Evolutionary conservation across 2,113 vertebrate species (phyloP), one percentile per base, ranked within the genome.

Genomic region (Caranx ignobilis): DNA sequence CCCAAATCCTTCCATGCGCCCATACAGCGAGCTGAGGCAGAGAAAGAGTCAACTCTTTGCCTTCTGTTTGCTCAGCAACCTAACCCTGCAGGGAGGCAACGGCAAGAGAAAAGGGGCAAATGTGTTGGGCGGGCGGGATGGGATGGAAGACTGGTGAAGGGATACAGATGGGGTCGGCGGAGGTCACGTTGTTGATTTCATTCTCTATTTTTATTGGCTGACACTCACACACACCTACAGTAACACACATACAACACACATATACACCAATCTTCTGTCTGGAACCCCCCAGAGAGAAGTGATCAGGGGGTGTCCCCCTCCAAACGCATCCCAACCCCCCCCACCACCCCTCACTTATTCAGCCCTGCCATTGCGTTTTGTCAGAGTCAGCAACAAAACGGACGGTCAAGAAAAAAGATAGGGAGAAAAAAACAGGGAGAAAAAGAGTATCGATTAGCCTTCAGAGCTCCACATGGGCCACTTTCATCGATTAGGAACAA

Each of bases 341-440:
- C 32, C 43, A n/a, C 71, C 76, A 67, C 48, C 70, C 43, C 61
- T 63, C 26, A 69, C 78, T 85, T 87, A 87, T 87, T 92, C 79
- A 63, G 68, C 82, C 74, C 84, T 79, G 73, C 57, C 73, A 75
- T 86, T 79, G 89, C 83, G 41, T 94, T 95, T 94, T 93, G 88
- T 91, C 85, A 86, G 91, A 95, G 94, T 95, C 96, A 96, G 95
- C 95, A 96, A 94, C 94, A 95, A 95, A 94, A 90, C 56, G 83
- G 86, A 91, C 66, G 77, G 89, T 93, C 89, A 90, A 92, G 91
- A 87, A 92, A 93, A 93, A 91, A 91, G 83, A 87, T 55, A 34
- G 26, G 72, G 60, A 75, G 75, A 8, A 55, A 62, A 69, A 75
- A 72, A 74, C 34, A 6, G 37, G 48, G 71, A 54, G 59, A 54